Percentiles rank a stretch among this genome's conserved stretches.
These are phyloP conservation scores for Laterallus jamaicensis DNA, from an alignment of 2,113 vertebrate species.

Conservation along the genomic window DNA sequence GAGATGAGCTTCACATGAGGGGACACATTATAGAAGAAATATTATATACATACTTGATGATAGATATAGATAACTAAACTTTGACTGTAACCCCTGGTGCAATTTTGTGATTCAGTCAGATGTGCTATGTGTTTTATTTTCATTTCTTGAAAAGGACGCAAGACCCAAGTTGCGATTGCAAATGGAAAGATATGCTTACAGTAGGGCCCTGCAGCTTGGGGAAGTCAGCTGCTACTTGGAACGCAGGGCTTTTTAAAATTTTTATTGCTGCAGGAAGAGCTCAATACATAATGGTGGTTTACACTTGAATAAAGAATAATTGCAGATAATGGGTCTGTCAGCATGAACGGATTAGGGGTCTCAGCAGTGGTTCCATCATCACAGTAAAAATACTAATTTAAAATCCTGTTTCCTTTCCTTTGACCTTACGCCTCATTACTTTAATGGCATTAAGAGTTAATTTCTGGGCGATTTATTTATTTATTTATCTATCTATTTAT, in stretches of 20 bases:
- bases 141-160: background rate
- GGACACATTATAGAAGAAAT: background rate
- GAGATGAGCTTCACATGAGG: background rate
- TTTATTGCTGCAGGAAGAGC: conserved; percentile 28
- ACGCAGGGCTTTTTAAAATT: background rate
- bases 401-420: conserved; percentile 36
- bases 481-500: background rate
- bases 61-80: background rate
- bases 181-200: background rate
- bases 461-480: background rate
- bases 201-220: background rate
- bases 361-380: conserved; percentile 54
- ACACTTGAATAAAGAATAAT: conserved; percentile 71
- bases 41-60: too few relatives aligned
- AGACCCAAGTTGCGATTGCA: background rate
- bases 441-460: conserved; percentile 56
- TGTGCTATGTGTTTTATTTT: background rate
- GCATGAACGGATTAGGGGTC: conserved; percentile 64
- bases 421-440: conserved; percentile 61
- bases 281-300: conserved; percentile 54
- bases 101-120: background rate
- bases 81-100: background rate
- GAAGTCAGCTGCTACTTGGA: background rate
- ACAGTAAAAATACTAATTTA: conserved; percentile 66
- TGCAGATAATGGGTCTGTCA: conserved; percentile 68